Evolutionary conservation across 2,797 vertebrate species (phyloP), one percentile per base, ranked within the genome.

Genomic region (Argya squamiceps): DNA sequence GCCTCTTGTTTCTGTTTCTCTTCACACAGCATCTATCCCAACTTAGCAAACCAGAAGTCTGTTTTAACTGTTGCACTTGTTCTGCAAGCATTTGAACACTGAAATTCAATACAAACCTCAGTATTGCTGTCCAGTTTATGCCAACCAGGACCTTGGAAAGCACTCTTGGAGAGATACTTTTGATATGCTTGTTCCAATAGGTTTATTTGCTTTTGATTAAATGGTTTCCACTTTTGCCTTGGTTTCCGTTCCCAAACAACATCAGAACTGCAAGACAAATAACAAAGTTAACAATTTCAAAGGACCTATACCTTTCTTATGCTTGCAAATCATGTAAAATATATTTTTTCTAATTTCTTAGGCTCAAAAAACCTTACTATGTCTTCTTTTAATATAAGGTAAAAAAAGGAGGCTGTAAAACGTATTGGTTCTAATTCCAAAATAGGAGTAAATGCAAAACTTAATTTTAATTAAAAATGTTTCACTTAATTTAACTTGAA

Each of bases 181-280:
- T 99, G 98, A 96, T 99, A 99, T 11, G 98, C 97, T 53, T 99
- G 98, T 92, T 99, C 99, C 97, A 99, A 93, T 11, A 98, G 95
- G 73, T 98, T 97, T 94, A 99, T 99, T 89, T 99, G 99, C 84
- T 99, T 99, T 82, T 99, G 99, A 97, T 97, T 99, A 96, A 99
- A 99, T 1, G 99, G 97, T 84, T 99, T 99, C 99, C 99, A 99
- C 12, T 99, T 99, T 39, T 98, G 99, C 96, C 98, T 99, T 2
- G 98, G 99, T 96, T 98, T 99, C 98, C 97, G 96, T 87, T 99
- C 99, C 99, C 99, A 99, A n/a, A 99, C 98, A 43, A 99, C 98
- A 84, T 99, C 99, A 53, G 99, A 99, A 96, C 99, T 99, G 64
- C 47, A 88, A 94, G 79, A 93, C 50, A 91, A 92, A 75, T 46